Percentiles rank a stretch among this genome's conserved stretches.
phyloP scores from a whole-genome alignment of 2,888 invertebrate species.

The Anorthoa munda region DNA sequence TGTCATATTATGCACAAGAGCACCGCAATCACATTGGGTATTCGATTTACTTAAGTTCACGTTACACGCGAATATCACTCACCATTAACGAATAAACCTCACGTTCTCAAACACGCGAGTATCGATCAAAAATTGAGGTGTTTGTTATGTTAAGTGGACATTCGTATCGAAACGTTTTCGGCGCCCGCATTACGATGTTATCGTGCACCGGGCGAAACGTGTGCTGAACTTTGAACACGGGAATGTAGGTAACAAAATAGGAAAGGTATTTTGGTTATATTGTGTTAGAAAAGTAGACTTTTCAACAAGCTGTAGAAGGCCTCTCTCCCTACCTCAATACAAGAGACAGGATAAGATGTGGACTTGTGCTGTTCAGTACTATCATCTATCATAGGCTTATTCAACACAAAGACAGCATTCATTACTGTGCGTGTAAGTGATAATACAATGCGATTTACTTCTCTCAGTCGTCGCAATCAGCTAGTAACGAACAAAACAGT shows the following conservation, averaged over 20 bases:
- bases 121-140: slow-evolving; percentile 48
- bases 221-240: slow-evolving; percentile 51
- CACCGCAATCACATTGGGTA: too few relatives aligned
- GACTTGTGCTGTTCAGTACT: too few relatives aligned
- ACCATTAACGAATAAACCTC: neutral
- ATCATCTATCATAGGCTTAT: too few relatives aligned
- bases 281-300: neutral
- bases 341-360: too few relatives aligned
- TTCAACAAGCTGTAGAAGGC: too few relatives aligned
- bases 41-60: neutral
- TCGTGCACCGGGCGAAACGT: slow-evolving; percentile 55
- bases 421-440: too few relatives aligned
- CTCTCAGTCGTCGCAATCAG: too few relatives aligned
- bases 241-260: slow-evolving; percentile 43
- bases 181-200: slow-evolving; percentile 63
- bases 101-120: slow-evolving; percentile 25
- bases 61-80: slow-evolving; percentile 25
- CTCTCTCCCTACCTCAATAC: too few relatives aligned
- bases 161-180: slow-evolving; percentile 54
- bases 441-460: too few relatives aligned
- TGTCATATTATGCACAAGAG: too few relatives aligned
- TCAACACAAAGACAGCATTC: too few relatives aligned
- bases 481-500: too few relatives aligned
- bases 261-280: slow-evolving; percentile 6
- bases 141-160: slow-evolving; percentile 60